Conservation (phyloP, 2,888 invertebrate species). For the Neria commutata region DNA sequence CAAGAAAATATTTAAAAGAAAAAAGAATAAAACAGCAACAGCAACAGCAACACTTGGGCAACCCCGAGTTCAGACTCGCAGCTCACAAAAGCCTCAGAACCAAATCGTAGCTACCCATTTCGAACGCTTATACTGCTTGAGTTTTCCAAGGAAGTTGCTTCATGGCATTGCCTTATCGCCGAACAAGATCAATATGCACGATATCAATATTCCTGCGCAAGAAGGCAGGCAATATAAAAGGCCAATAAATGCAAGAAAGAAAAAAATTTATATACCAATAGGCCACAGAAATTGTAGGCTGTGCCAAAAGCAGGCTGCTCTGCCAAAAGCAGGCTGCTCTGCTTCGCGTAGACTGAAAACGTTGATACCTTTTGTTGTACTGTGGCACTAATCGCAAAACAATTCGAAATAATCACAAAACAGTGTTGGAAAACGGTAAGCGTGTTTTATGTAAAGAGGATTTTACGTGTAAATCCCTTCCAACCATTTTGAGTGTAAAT, state of each 20-base stretch:
- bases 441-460: too few relatives aligned
- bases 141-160: constrained; percentile 60
- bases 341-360: constrained; percentile 1
- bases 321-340: too few relatives aligned
- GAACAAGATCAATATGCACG: constrained; percentile 62
- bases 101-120: constrained; percentile 9
- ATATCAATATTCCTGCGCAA: constrained; percentile 57
- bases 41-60: constrained; percentile 32
- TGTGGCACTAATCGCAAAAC: constrained; percentile 12
- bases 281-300: not conserved
- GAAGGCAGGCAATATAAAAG: constrained; percentile 1
- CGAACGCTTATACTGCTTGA: constrained; percentile 27
- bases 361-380: not conserved
- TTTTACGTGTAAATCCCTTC: too few relatives aligned
- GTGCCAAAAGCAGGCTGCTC: not conserved
- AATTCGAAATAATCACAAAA: constrained; percentile 8
- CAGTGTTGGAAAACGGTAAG: not conserved
- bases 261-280: constrained; percentile 2
- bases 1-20: constrained; percentile 1
- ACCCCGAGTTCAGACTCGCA: constrained; percentile 54
- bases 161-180: constrained; percentile 55
- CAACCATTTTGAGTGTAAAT: too few relatives aligned
- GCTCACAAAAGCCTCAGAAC: constrained; percentile 24
- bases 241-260: constrained; percentile 26
- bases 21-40: not conserved